A percentile compares a stretch with the other conserved stretches of the same genome.
These are phyloP conservation scores for Dicycla oo DNA, from an alignment of 2,888 invertebrate genomes.

Conservation along the genomic window DNA sequence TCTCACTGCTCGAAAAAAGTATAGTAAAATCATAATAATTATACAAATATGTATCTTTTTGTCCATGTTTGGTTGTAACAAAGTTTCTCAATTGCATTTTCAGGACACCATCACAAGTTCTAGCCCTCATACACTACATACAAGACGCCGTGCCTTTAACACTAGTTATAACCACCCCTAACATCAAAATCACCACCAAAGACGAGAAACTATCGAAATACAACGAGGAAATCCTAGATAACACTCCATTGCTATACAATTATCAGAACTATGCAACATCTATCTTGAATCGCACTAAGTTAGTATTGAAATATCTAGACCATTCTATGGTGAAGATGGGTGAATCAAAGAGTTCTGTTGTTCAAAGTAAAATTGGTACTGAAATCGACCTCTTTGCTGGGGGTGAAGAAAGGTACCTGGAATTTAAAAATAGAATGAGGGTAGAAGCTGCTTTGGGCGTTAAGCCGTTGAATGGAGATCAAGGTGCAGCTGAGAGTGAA, in stretches of 20 bases:
- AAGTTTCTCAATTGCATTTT: constrained; percentile 60
- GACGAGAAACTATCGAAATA: constrained; percentile 62
- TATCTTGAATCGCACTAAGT: constrained; percentile 72
- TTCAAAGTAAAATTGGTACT: constrained; percentile 73
- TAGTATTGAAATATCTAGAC: constrained; percentile 78
- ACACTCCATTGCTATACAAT: constrained; percentile 48
- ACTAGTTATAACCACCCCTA: constrained; percentile 75
- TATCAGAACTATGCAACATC: constrained; percentile 71
- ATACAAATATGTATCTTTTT: no score
- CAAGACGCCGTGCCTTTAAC: constrained; percentile 79
- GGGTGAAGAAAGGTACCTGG: constrained; percentile 69
- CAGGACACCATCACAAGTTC: constrained; percentile 80
- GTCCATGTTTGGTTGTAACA: neutral
- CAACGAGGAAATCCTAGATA: constrained; percentile 65
- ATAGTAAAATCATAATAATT: no score
- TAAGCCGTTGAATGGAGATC: constrained; percentile 46
- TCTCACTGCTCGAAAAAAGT: no score
- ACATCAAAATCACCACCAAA: constrained; percentile 72
- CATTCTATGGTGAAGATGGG: constrained; percentile 79
- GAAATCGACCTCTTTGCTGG: constrained; percentile 79
- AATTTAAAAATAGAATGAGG: constrained; percentile 74
- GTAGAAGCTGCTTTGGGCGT: constrained; percentile 70
- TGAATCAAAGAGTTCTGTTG: constrained; percentile 70
- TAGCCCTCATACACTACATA: constrained; percentile 82
- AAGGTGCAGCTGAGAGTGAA: constrained; percentile 42